Conservation (phyloP, 1,140 invertebrate genomes). For the Aleiodes sp. region DNA sequence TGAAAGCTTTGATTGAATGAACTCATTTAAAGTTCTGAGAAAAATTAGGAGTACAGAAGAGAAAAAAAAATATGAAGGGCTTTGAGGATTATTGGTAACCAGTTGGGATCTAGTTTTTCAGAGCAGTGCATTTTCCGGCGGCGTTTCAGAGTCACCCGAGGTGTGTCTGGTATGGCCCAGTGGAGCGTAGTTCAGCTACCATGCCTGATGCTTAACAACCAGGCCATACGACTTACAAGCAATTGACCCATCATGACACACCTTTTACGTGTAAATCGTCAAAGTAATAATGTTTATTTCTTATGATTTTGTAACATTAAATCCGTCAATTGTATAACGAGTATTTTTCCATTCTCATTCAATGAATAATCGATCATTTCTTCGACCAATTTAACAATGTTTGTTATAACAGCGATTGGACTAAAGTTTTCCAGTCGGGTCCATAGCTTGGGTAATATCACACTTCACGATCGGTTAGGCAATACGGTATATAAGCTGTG, state of each 20-base stretch:
- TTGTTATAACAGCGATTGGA: background rate
- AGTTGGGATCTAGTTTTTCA: conserved; percentile 14
- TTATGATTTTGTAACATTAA: background rate
- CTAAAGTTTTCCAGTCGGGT: conserved; percentile 12
- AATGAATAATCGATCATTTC: background rate
- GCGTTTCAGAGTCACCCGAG: conserved; percentile 8
- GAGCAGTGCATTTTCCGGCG: conserved; percentile 27
- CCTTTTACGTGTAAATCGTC: background rate
- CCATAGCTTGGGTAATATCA: conserved; percentile 28
- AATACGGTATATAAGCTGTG: conserved; percentile 38
- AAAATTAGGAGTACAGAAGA: too few relatives aligned
- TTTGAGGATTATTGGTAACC: conserved; percentile 15
- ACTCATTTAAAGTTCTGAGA: too few relatives aligned
- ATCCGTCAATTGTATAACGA: background rate
- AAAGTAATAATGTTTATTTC: background rate
- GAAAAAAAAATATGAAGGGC: conserved; percentile 8
- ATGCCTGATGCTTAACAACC: conserved; percentile 19
- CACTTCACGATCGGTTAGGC: conserved; percentile 39
- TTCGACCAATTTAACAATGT: background rate
- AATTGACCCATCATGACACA: conserved; percentile 31
- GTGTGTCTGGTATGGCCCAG: conserved; percentile 39
- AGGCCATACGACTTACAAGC: conserved; percentile 24
- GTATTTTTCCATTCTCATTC: background rate
- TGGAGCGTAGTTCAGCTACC: conserved; percentile 31
- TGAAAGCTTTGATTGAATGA: too few relatives aligned